Percentiles rank a stretch among this genome's conserved stretches.
Conservation (phyloP, 2,113 vertebrate genomes). For the Okapia johnstoni region DNA sequence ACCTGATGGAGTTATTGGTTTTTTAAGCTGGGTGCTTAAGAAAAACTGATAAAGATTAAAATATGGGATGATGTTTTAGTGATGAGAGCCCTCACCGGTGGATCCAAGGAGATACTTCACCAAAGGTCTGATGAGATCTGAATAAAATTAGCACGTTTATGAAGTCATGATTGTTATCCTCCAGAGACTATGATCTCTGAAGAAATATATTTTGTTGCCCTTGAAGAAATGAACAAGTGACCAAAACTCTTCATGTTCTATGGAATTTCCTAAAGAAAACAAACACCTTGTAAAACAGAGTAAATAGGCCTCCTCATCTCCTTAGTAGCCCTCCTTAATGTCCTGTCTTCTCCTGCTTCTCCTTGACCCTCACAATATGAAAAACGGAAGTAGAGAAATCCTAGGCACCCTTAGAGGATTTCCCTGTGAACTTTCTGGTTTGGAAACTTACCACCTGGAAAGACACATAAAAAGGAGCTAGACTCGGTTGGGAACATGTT, state of each 20-base stretch:
- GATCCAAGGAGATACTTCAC: not conserved
- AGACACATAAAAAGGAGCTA: not conserved
- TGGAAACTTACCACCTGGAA: not conserved
- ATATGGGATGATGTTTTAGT: not conserved
- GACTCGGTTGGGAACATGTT: not conserved
- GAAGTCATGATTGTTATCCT: not conserved
- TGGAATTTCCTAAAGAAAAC: not conserved
- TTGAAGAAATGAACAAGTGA: not conserved
- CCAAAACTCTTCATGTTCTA: not conserved
- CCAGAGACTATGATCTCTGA: not conserved
- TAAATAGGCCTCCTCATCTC: not conserved
- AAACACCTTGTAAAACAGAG: not conserved
- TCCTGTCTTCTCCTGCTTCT: not conserved
- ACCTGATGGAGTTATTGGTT: not conserved
- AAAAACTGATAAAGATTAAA: constrained; percentile 18
- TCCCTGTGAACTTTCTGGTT: not conserved
- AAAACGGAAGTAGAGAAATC: not conserved
- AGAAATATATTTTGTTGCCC: not conserved
- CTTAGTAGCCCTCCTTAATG: not conserved
- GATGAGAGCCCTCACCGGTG: not conserved
- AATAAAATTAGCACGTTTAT: not conserved
- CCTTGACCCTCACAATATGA: not conserved
- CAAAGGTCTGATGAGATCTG: not conserved
- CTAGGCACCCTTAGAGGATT: not conserved
- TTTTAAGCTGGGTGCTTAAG: not conserved